Conservation (phyloP, 2,113 vertebrate species). For the Sclerurus mexicanus region DNA sequence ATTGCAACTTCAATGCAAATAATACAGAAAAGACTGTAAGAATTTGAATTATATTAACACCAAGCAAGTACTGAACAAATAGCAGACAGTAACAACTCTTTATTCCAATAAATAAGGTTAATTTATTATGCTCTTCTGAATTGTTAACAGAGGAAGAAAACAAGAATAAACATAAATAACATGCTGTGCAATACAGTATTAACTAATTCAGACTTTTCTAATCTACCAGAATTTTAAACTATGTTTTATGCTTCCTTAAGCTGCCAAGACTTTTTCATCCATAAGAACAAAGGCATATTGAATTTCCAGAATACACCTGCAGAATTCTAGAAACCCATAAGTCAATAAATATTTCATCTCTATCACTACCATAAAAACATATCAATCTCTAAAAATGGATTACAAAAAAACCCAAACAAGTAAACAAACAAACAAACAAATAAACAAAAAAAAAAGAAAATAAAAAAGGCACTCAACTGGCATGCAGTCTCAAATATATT, state of each 20-base stretch:
- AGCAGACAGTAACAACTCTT: neutral
- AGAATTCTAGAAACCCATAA: constrained; percentile 2
- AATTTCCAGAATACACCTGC: neutral
- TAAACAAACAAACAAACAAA: neutral
- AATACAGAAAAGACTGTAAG: neutral
- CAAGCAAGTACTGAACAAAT: neutral
- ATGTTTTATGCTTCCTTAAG: constrained; percentile 44
- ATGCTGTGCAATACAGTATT: constrained; percentile 32
- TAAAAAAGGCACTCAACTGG: neutral
- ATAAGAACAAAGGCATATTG: neutral
- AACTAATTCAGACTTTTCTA: constrained; percentile 26
- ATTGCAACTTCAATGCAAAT: neutral
- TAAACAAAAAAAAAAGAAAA: neutral
- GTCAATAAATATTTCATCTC: neutral
- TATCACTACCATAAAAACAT: neutral
- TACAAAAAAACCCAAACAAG: neutral
- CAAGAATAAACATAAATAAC: constrained; percentile 28
- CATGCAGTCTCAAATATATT: neutral
- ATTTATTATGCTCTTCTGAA: constrained; percentile 42
- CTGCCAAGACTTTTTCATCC: constrained; percentile 22
- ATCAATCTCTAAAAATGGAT: neutral
- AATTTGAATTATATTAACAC: neutral
- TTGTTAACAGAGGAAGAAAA: constrained; percentile 42
- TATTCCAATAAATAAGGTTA: neutral
- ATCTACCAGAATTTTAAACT: constrained; percentile 12